Evolutionary conservation across 2,113 vertebrate genomes (phyloP), one percentile per base, ranked within the genome.

Genomic region (Xenotilapia flavipinnis): DNA sequence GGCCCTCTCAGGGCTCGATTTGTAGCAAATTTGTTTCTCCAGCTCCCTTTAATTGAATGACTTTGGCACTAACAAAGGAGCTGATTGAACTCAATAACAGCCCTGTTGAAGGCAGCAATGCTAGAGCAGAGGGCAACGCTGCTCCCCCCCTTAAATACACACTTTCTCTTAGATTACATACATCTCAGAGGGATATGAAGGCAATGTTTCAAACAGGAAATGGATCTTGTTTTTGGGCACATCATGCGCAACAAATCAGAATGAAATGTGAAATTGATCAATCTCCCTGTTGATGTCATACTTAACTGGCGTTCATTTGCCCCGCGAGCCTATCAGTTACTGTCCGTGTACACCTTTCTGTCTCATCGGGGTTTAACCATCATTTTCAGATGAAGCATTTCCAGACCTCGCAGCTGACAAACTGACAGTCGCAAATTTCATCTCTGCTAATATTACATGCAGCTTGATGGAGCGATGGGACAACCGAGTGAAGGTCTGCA

Each of bases 21-120:
- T 97, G 97, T 97, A 94, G 94, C 90, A 95, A 96, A 97, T 97
- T 97, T 97, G 96, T 96, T 90, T 95, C 97, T 93, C 94, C 95
- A 92, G 93, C 94, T 94, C 83, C 36, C 65, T 94, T 93, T 93
- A 93, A 95, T 91, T 91, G 92, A 92, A 89, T 11, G 75, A 91
- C 86, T 91, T 91, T 91, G 88, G 89, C 79, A 17, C 92, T 94
- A 95, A 96, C 92, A 95, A 93, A 93, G 94, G 82, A 89, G 79
- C 86, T 93, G 95, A 95, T 88, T 93, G 95, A 94, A 88, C 85
- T 88, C 86, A 90, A 88, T 94, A 92, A 93, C 82, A 79, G 84
- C 65, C 19, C 83, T 13, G 80, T 70, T 88, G 91, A 91, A 77
- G 81, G 84, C 31, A 47, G 42, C 26, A 75, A 75, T 75, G 70